phyloP scores from a whole-genome alignment of 2,797 vertebrate species.

The Rhinella marina region DNA sequence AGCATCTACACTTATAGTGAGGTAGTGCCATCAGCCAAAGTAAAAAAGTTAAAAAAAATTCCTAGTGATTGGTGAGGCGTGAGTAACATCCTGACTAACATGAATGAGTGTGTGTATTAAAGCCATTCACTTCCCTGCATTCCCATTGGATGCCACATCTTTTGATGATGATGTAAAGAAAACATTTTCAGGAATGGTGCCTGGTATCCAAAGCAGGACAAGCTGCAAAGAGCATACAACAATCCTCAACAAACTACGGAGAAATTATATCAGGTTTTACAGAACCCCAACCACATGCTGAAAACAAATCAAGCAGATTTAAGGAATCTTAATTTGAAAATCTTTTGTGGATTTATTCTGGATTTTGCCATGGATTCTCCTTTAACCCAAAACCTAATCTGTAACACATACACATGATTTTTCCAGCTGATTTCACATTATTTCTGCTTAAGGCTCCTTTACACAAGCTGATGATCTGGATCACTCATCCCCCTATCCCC shows the following conservation, averaged over 20 bases:
- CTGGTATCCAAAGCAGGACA: neutral
- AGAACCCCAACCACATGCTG: neutral
- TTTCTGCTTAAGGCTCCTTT: too few relatives aligned
- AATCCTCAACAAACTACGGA: neutral
- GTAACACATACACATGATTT: too few relatives aligned
- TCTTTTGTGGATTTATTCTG: neutral
- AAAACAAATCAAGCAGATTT: neutral
- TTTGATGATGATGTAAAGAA: neutral
- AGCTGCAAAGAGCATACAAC: neutral
- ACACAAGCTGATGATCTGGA: too few relatives aligned
- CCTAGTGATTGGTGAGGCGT: constrained; percentile 7
- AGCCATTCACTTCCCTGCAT: neutral
- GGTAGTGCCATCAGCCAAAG: neutral
- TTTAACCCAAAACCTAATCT: neutral
- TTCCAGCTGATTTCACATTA: too few relatives aligned
- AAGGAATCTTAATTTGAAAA: neutral
- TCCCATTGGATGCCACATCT: neutral
- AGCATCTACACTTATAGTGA: neutral
- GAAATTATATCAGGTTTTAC: neutral
- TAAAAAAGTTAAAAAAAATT: constrained; percentile 27
- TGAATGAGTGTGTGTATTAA: constrained; percentile 27
- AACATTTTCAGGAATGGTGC: neutral
- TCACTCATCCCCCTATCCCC: too few relatives aligned
- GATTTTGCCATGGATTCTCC: neutral
- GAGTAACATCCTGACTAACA: constrained; percentile 46